phyloP scores from a whole-genome alignment of 2,888 invertebrate genomes.

The Agonopterix arenella region DNA sequence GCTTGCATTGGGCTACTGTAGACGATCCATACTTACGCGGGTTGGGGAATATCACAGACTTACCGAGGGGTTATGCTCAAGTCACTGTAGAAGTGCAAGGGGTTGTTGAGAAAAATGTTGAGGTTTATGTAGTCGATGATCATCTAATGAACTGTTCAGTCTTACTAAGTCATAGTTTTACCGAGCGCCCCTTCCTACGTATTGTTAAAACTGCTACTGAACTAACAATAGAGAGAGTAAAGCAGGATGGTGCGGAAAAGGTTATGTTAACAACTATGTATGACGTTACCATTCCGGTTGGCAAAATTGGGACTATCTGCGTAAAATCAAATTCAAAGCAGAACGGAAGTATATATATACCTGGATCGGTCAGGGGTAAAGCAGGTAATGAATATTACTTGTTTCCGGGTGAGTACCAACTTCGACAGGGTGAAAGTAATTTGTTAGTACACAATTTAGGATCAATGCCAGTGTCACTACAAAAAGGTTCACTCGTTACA shows the following conservation, averaged over 20 bases:
- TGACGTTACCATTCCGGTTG: neutral
- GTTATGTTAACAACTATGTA: neutral
- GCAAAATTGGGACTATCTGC: neutral
- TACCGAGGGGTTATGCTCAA: conserved; percentile 9
- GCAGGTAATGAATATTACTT: conserved; percentile 1
- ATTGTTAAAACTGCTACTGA: conserved; percentile 6
- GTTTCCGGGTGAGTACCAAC: conserved; percentile 3
- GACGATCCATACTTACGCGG: conserved; percentile 12
- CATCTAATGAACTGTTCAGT: conserved; percentile 8
- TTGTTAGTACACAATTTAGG: neutral
- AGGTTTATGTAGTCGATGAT: conserved; percentile 12
- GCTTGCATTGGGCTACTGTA: conserved; percentile 8
- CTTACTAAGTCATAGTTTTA: conserved; percentile 6
- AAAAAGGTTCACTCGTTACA: neutral
- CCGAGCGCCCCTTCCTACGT: conserved; percentile 3
- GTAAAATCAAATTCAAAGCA: neutral
- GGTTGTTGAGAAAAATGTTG: conserved; percentile 11
- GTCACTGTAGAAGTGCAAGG: conserved; percentile 13
- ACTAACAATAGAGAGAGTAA: neutral
- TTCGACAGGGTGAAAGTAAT: neutral
- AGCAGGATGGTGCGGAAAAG: neutral
- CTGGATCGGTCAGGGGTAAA: neutral
- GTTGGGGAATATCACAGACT: conserved; percentile 13
- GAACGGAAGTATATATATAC: neutral
- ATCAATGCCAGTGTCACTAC: neutral